These are phyloP conservation scores for Dexiosoma caninum DNA, from an alignment of 2,888 invertebrate genomes.

Conservation along the genomic window DNA sequence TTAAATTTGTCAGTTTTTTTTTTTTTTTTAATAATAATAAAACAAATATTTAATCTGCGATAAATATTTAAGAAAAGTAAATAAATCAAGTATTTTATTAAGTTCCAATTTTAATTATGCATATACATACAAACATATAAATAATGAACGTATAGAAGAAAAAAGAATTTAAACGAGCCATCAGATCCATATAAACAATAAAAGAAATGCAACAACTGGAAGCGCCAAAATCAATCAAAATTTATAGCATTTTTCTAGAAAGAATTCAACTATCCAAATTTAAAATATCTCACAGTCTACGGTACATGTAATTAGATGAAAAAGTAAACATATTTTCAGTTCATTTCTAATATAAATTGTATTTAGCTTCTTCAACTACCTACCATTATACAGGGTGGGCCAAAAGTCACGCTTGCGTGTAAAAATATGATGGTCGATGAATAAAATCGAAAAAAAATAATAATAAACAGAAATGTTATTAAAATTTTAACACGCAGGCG, in stretches of 20 bases:
- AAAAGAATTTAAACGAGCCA: slow-evolving; percentile 37
- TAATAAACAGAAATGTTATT: too few relatives aligned
- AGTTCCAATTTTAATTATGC: slow-evolving; percentile 54
- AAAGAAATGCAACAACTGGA: slow-evolving; percentile 4
- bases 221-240: slow-evolving; percentile 36
- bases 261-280: neutral
- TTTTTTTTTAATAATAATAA: too few relatives aligned
- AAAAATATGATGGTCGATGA: too few relatives aligned
- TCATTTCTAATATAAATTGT: neutral
- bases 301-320: neutral
- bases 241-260: slow-evolving; percentile 33
- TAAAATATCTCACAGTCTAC: neutral
- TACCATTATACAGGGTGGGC: too few relatives aligned
- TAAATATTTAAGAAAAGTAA: slow-evolving; percentile 15
- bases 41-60: neutral
- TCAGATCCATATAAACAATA: slow-evolving; percentile 4
- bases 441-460: too few relatives aligned
- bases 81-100: slow-evolving; percentile 55
- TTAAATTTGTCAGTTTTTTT: slow-evolving; percentile 27
- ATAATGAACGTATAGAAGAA: neutral
- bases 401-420: too few relatives aligned
- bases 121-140: neutral
- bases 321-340: too few relatives aligned
- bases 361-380: too few relatives aligned
- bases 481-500: too few relatives aligned